Evolutionary conservation across 2,888 invertebrate species (phyloP).

Genomic region (Drepana falcataria): DNA sequence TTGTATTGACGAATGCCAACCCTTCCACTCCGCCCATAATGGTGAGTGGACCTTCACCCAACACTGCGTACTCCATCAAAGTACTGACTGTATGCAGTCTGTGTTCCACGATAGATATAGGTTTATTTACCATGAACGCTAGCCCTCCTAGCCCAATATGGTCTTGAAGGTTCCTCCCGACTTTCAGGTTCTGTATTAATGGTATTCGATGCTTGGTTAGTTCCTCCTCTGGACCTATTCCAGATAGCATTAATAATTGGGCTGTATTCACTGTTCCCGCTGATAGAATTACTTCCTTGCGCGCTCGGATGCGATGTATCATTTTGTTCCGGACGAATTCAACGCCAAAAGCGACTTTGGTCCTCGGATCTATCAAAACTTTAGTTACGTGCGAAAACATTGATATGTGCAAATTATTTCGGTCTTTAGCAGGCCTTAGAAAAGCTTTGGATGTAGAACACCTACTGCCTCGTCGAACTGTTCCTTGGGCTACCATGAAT

Average conservation of each 20-base stretch:
- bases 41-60: slow-evolving; percentile 90
- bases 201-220: slow-evolving; percentile 86
- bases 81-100: slow-evolving; percentile 88
- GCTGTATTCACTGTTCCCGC: slow-evolving; percentile 96
- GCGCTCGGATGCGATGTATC: slow-evolving; percentile 85
- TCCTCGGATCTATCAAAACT: slow-evolving; percentile 84
- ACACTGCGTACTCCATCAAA: slow-evolving; percentile 89
- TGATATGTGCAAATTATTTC: slow-evolving; percentile 91
- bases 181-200: slow-evolving; percentile 87
- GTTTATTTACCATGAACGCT: slow-evolving; percentile 88
- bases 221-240: slow-evolving; percentile 88
- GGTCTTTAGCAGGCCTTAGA: slow-evolving; percentile 86
- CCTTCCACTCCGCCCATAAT: slow-evolving; percentile 94
- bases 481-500: slow-evolving; percentile 93
- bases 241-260: slow-evolving; percentile 95
- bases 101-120: slow-evolving; percentile 88
- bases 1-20: slow-evolving; percentile 92
- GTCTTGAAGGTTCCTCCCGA: slow-evolving; percentile 93
- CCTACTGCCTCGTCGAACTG: slow-evolving; percentile 86
- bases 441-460: slow-evolving; percentile 95
- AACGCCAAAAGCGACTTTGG: slow-evolving; percentile 89
- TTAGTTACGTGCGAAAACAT: slow-evolving; percentile 89
- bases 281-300: slow-evolving; percentile 92
- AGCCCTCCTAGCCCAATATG: slow-evolving; percentile 92
- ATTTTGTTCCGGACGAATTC: slow-evolving; percentile 87